phyloP scores from a whole-genome alignment of 2,888 invertebrate species.

The Pomacea canaliculata region DNA sequence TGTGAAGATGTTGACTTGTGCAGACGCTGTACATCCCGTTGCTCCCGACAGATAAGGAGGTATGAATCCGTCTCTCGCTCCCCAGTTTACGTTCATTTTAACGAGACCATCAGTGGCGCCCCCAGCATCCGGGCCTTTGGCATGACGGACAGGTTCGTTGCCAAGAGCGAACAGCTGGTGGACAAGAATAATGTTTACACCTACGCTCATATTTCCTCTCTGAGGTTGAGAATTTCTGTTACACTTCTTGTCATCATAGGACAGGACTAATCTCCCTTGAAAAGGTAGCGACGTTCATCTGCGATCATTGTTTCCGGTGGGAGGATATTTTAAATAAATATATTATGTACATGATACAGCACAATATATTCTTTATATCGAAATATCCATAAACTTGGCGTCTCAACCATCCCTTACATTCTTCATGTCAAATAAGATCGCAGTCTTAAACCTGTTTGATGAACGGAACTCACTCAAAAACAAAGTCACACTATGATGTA shows the following conservation, averaged over 20 bases:
- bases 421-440: no score
- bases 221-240: conserved; percentile 31
- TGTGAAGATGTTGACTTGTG: background rate
- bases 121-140: conserved; percentile 58
- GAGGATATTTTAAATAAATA: no score
- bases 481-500: no score
- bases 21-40: conserved; percentile 71
- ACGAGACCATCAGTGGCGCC: conserved; percentile 71
- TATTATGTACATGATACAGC: no score
- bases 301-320: background rate
- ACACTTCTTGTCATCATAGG: background rate
- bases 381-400: no score
- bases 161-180: conserved; percentile 44
- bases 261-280: background rate
- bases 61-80: conserved; percentile 60
- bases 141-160: conserved; percentile 42
- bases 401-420: no score
- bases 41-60: conserved; percentile 60
- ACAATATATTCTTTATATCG: no score
- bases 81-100: conserved; percentile 63
- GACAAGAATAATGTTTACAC: conserved; percentile 78
- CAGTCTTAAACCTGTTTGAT: no score
- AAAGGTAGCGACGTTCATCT: background rate
- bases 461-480: no score
- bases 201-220: conserved; percentile 47